A percentile compares a stretch with the other conserved stretches of the same genome.
phyloP scores from a whole-genome alignment of 2,888 invertebrate genomes.

The Drosophila algonquin region DNA sequence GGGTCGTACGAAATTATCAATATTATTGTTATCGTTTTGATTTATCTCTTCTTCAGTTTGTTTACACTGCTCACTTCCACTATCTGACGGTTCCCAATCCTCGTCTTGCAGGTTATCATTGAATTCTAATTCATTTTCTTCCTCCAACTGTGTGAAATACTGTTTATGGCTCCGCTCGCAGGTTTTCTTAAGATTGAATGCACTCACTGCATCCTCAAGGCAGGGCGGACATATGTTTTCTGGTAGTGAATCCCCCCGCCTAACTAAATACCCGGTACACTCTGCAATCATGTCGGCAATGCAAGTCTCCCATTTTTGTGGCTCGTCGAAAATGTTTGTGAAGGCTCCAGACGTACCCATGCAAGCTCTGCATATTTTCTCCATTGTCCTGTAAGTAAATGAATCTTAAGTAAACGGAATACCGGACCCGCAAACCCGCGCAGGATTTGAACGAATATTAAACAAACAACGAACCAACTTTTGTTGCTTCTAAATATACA shows the following conservation, averaged over 20 bases:
- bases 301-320: neutral
- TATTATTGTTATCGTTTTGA: neutral
- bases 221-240: neutral
- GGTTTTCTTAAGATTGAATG: neutral
- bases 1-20: neutral
- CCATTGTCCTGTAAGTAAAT: neutral
- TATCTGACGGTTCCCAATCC: neutral
- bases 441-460: too few relatives aligned
- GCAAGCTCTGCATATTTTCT: conserved; percentile 1
- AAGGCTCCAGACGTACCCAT: neutral
- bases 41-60: neutral
- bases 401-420: too few relatives aligned
- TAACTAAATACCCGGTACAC: neutral
- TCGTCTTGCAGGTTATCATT: neutral
- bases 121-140: neutral
- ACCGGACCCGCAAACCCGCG: too few relatives aligned
- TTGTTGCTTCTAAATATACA: too few relatives aligned
- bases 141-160: neutral
- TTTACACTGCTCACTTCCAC: neutral
- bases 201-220: neutral
- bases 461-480: too few relatives aligned
- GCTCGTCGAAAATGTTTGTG: conserved; percentile 6
- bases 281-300: neutral
- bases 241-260: neutral
- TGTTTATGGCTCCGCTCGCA: neutral